A percentile compares a stretch with the other conserved stretches of the same genome.
These are phyloP conservation scores for Mythimna vitellina DNA, from an alignment of 2,888 invertebrate genomes.

Conservation along the genomic window DNA sequence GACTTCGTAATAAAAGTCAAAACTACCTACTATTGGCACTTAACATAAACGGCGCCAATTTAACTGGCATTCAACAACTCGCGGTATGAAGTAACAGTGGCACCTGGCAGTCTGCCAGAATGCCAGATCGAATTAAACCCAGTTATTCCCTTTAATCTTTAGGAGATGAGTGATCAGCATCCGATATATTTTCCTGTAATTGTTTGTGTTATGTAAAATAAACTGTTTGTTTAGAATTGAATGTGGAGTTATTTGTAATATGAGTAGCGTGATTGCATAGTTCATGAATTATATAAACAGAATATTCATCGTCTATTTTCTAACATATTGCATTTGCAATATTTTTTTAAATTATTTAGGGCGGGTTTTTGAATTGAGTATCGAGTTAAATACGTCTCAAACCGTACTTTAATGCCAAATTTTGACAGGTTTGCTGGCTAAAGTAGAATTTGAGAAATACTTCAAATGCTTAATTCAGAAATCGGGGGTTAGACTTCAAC, in stretches of 20 bases:
- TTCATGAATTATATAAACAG: neutral
- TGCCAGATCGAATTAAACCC: conserved; percentile 26
- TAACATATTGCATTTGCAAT: too few relatives aligned
- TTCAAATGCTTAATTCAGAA: too few relatives aligned
- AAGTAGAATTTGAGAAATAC: too few relatives aligned
- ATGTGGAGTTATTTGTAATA: conserved; percentile 17
- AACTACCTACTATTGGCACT: conserved; percentile 28
- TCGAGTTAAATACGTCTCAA: too few relatives aligned
- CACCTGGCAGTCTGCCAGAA: conserved; percentile 48
- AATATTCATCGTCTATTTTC: neutral
- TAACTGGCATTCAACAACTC: conserved; percentile 35
- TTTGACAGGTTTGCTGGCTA: too few relatives aligned
- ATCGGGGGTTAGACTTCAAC: too few relatives aligned
- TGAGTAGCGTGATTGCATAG: neutral
- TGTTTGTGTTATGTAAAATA: conserved; percentile 47
- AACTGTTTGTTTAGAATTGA: conserved; percentile 18
- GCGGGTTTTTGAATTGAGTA: too few relatives aligned
- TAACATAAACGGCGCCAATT: conserved; percentile 45
- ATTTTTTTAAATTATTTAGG: too few relatives aligned
- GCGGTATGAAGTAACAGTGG: conserved; percentile 39
- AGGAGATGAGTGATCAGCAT: conserved; percentile 35
- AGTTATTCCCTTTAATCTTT: conserved; percentile 47
- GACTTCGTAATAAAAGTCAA: conserved; percentile 8
- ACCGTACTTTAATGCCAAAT: too few relatives aligned
- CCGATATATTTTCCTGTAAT: conserved; percentile 23